phyloP scores from a whole-genome alignment of 2,113 vertebrate species.

The Amia ocellicauda region DNA sequence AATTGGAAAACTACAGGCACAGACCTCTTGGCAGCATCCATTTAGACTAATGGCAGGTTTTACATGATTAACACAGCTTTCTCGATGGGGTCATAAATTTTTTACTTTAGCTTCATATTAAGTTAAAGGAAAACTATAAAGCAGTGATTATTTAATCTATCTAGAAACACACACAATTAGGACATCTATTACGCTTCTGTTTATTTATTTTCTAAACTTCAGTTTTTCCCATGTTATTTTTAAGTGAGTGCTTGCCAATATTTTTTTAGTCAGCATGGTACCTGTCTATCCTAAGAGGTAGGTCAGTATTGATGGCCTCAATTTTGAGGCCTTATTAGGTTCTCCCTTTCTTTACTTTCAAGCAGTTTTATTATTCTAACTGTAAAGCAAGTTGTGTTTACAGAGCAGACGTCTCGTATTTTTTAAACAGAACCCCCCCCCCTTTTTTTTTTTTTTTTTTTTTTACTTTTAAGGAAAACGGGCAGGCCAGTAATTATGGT shows the following conservation, averaged over 20 bases:
- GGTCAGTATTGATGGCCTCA: slow-evolving; percentile 27
- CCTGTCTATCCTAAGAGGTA: slow-evolving; percentile 34
- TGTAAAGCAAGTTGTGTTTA: slow-evolving; percentile 40
- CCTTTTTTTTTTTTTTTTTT: too few species aligned
- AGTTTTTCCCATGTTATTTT: slow-evolving; percentile 8
- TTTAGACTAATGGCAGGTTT: slow-evolving; percentile 46
- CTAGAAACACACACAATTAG: slow-evolving; percentile 52
- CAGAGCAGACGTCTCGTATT: too few species aligned
- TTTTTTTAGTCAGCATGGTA: slow-evolving; percentile 36
- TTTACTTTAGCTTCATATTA: slow-evolving; percentile 52
- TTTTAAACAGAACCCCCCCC: too few species aligned
- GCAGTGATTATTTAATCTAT: slow-evolving; percentile 49
- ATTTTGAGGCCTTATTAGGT: slow-evolving; percentile 42
- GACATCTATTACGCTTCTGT: slow-evolving; percentile 34
- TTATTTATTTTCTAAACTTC: slow-evolving; percentile 52
- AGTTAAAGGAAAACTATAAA: slow-evolving; percentile 55
- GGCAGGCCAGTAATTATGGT: too few species aligned
- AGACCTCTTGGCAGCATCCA: slow-evolving; percentile 26
- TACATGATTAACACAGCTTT: slow-evolving; percentile 49
- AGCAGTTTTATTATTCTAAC: slow-evolving; percentile 36
- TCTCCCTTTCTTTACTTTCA: too few species aligned
- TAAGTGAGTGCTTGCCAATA: slow-evolving; percentile 8
- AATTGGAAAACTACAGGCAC: slow-evolving; percentile 35
- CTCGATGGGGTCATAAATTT: slow-evolving; percentile 44
- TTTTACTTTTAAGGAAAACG: too few species aligned